These are phyloP conservation scores for Incurvaria masculella DNA, from an alignment of 2,888 invertebrate species.

Conservation along the genomic window DNA sequence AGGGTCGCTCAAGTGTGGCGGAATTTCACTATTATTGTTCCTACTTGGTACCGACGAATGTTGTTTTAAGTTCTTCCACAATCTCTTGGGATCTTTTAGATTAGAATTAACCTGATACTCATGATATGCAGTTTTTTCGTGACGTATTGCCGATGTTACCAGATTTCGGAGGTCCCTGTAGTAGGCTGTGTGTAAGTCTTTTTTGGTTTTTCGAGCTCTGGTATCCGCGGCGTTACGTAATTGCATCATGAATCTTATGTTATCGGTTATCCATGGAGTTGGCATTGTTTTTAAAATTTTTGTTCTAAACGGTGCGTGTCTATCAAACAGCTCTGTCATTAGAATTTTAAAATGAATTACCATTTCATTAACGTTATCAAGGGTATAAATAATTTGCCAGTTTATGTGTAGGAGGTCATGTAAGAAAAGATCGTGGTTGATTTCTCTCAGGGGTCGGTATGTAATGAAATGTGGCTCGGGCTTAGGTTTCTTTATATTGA, in stretches of 20 bases:
- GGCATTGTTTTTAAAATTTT: not conserved
- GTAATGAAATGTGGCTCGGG: too few relatives aligned
- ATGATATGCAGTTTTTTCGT: constrained; percentile 1
- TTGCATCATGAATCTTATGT: not conserved
- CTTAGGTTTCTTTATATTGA: not conserved
- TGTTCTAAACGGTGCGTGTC: not conserved
- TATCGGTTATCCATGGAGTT: constrained; percentile 2
- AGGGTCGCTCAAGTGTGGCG: not conserved
- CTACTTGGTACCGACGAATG: not conserved
- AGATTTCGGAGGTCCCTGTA: constrained; percentile 1
- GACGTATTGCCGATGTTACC: not conserved
- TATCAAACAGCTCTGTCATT: not conserved
- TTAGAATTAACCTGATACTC: not conserved
- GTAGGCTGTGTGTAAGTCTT: not conserved
- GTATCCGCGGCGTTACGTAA: not conserved
- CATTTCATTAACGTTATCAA: not conserved
- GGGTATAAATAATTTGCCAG: too few relatives aligned
- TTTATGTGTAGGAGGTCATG: too few relatives aligned
- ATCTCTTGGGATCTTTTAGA: not conserved
- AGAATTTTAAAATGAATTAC: not conserved
- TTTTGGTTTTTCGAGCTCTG: not conserved
- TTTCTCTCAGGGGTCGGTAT: too few relatives aligned
- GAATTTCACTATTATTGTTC: not conserved
- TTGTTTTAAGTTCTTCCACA: not conserved
- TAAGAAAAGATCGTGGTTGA: too few relatives aligned